These are phyloP conservation scores for Myrmecophaga tridactyla DNA, from an alignment of 2,113 vertebrate genomes.

Conservation along the genomic window DNA sequence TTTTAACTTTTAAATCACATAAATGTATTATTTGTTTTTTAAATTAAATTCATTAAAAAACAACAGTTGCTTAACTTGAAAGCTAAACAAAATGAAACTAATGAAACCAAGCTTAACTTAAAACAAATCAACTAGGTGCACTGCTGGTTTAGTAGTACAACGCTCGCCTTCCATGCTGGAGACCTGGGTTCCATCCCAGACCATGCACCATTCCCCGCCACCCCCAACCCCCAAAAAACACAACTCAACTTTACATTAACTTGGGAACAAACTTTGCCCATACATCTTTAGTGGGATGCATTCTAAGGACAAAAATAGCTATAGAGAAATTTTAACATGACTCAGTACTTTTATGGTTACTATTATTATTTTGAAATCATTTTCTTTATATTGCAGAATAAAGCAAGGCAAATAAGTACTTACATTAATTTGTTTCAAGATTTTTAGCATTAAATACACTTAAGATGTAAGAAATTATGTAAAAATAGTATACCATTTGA, in stretches of 20 bases:
- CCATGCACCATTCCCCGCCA: no score
- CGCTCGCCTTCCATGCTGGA: no score
- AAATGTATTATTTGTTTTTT: neutral
- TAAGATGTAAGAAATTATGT: neutral
- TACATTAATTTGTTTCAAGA: neutral
- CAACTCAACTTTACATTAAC: neutral
- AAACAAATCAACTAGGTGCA: slow-evolving; percentile 25
- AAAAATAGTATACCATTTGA: slow-evolving; percentile 10
- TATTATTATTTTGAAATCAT: neutral
- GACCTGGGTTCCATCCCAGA: no score
- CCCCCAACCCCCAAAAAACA: no score
- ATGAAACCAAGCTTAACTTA: no score
- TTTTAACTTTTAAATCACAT: neutral
- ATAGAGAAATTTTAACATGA: neutral
- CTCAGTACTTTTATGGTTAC: neutral
- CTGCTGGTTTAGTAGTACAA: no score
- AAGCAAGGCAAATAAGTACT: neutral
- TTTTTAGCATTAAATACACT: slow-evolving; percentile 19
- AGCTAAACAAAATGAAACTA: neutral
- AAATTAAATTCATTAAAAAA: neutral
- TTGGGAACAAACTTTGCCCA: neutral
- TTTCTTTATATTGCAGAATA: neutral
- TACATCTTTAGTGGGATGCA: neutral
- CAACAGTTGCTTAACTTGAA: neutral
- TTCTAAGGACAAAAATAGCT: neutral